These are phyloP conservation scores for Lichenostomus cassidix DNA, from an alignment of 2,113 vertebrate species.

Conservation along the genomic window DNA sequence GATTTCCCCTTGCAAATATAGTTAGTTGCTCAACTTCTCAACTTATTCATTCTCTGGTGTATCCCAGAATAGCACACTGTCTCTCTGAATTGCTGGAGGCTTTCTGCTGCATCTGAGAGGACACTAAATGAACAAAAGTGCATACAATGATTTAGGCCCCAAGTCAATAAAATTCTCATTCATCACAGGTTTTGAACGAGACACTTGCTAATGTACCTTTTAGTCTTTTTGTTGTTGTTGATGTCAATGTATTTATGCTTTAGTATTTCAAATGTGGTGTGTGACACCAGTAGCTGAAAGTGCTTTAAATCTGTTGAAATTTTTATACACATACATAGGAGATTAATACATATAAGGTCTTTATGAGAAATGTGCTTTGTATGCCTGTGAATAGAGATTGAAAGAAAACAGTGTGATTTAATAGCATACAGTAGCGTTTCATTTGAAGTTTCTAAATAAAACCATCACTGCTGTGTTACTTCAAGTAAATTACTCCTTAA, in stretches of 20 bases:
- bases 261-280: background rate
- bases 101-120: constrained; percentile 2
- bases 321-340: background rate
- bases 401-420: background rate
- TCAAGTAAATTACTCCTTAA: background rate
- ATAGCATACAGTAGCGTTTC: background rate
- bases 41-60: constrained; percentile 12
- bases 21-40: constrained; percentile 27
- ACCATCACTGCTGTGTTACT: background rate
- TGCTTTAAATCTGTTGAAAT: background rate
- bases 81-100: constrained; percentile 10
- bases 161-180: background rate
- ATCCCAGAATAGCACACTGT: constrained; percentile 8
- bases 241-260: fast-evolving
- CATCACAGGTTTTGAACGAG: background rate
- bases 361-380: background rate
- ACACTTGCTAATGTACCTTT: background rate
- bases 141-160: background rate
- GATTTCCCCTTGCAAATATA: constrained; percentile 32
- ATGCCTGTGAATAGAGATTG: background rate
- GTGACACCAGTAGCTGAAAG: background rate
- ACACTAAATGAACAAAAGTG: constrained; percentile 11
- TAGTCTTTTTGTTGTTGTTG: background rate
- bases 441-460: constrained; percentile 12
- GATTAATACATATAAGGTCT: fast-evolving